These are phyloP conservation scores for Boloria euphrosyne DNA, from an alignment of 2,888 invertebrate species.

Conservation along the genomic window DNA sequence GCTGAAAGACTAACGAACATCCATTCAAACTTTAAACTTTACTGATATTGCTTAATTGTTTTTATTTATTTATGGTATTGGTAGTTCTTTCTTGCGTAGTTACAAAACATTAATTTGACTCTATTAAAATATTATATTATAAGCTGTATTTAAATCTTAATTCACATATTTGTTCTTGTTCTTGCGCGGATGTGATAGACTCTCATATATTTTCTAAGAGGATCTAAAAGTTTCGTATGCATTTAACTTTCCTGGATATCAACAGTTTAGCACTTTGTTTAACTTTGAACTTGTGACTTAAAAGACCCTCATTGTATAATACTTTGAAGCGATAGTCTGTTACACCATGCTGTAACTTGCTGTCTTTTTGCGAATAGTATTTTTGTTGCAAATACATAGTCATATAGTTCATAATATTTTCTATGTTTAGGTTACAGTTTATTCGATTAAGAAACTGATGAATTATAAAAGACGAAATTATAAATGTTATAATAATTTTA, in stretches of 20 bases:
- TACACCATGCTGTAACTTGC: conserved; percentile 20
- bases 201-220: conserved; percentile 16
- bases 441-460: too few species aligned
- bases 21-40: too few species aligned
- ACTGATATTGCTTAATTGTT: too few species aligned
- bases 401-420: too few species aligned
- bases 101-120: neutral
- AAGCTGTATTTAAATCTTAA: neutral
- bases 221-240: conserved; percentile 19
- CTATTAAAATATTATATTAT: neutral
- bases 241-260: conserved; percentile 25
- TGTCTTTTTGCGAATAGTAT: neutral
- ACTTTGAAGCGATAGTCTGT: conserved; percentile 13
- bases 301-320: conserved; percentile 28
- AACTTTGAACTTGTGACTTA: conserved; percentile 37
- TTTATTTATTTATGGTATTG: too few species aligned
- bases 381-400: too few species aligned
- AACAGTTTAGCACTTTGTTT: conserved; percentile 32
- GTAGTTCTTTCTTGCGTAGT: too few species aligned
- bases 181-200: neutral
- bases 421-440: too few species aligned
- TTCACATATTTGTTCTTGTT: neutral
- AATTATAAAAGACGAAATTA: too few species aligned
- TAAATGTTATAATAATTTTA: too few species aligned
- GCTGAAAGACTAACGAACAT: too few species aligned